phyloP scores from a whole-genome alignment of 2,797 vertebrate species.

The Gymnothorax javanicus region DNA sequence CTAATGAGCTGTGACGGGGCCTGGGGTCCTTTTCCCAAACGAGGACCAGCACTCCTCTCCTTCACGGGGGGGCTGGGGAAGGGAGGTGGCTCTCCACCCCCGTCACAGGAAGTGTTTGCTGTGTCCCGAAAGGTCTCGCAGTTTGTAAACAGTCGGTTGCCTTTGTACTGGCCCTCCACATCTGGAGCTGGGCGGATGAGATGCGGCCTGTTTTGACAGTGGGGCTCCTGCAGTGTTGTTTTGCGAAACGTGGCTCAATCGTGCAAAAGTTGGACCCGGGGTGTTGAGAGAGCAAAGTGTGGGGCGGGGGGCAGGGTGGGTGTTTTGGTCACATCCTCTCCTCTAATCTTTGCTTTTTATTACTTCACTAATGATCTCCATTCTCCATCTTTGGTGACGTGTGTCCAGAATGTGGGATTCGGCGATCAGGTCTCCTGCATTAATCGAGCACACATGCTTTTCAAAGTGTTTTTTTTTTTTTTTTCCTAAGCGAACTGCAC shows the following conservation, averaged over 20 bases:
- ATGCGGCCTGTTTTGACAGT: constrained; percentile 63
- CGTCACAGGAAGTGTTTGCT: constrained; percentile 29
- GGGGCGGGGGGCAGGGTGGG: background rate
- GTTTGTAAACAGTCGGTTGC: constrained; percentile 29
- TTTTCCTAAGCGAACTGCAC: background rate
- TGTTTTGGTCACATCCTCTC: background rate
- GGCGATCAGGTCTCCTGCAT: background rate
- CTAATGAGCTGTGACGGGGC: constrained; percentile 22
- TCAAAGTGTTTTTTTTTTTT: background rate
- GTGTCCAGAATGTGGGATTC: constrained; percentile 1
- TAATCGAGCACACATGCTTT: background rate
- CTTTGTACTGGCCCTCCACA: constrained; percentile 43
- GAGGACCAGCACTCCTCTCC: constrained; percentile 11
- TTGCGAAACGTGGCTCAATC: constrained; percentile 38
- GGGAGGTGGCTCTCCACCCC: background rate
- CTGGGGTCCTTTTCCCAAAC: constrained; percentile 24
- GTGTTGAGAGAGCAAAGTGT: constrained; percentile 28
- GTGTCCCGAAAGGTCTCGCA: constrained; percentile 18
- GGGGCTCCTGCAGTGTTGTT: constrained; percentile 40
- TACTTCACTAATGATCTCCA: background rate
- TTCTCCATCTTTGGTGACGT: background rate
- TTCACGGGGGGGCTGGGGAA: background rate
- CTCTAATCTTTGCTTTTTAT: background rate
- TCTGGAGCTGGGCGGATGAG: constrained; percentile 57
- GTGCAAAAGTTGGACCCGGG: constrained; percentile 40